phyloP scores from a whole-genome alignment of 2,113 vertebrate species.

The Typhlomys cinereus region DNA sequence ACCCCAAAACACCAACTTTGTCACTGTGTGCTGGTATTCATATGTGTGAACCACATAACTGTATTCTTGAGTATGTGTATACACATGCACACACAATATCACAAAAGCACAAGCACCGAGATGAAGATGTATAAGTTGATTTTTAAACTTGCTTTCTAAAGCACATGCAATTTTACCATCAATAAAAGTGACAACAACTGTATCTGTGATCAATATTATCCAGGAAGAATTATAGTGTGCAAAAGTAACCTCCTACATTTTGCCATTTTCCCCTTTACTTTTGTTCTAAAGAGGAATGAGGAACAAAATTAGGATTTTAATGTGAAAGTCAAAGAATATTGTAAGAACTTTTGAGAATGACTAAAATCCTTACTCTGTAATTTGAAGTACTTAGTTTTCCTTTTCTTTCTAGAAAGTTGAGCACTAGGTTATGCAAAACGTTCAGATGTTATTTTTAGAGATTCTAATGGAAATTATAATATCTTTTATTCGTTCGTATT shows the following conservation, averaged over 20 bases:
- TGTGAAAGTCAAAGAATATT: conserved; percentile 30
- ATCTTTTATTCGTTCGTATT: neutral
- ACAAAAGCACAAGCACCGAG: neutral
- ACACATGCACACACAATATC: neutral
- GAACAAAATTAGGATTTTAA: conserved; percentile 43
- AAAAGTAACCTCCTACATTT: neutral
- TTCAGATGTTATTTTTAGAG: neutral
- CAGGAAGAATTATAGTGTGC: neutral
- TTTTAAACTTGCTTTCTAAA: neutral
- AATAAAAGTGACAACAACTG: neutral
- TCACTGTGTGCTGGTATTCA: neutral
- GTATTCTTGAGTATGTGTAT: neutral
- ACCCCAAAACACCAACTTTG: no score
- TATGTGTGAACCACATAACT: neutral
- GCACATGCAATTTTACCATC: neutral
- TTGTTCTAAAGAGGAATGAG: neutral
- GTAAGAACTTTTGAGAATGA: conserved; percentile 4
- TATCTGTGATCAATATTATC: neutral
- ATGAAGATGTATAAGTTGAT: neutral
- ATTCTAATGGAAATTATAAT: neutral
- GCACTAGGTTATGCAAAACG: neutral
- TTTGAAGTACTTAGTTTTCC: neutral
- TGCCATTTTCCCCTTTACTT: neutral
- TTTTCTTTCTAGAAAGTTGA: conserved; percentile 35
- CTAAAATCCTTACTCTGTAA: neutral